Percentiles rank a stretch among this genome's conserved stretches.
phyloP scores from a whole-genome alignment of 2,888 invertebrate species.

The Tortrix viridana region DNA sequence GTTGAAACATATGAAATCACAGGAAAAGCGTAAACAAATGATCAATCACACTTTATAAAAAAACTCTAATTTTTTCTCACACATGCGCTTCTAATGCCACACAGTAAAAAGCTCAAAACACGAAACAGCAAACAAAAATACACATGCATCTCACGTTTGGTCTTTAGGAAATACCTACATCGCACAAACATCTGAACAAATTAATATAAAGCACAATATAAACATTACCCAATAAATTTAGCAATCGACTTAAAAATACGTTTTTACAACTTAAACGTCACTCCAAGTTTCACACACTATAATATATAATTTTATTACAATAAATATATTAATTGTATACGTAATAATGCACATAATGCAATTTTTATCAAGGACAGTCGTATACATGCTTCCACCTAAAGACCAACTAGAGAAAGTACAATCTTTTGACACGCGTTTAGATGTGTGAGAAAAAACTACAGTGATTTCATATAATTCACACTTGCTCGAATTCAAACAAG shows the following conservation, averaged over 20 bases:
- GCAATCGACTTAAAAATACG: slow-evolving; percentile 74
- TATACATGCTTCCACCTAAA: slow-evolving; percentile 63
- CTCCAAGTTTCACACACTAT: slow-evolving; percentile 59
- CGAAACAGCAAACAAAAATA: slow-evolving; percentile 67
- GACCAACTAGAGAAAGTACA: slow-evolving; percentile 75
- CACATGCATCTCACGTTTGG: slow-evolving; percentile 83
- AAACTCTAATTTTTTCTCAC: slow-evolving; percentile 73
- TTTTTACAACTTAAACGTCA: slow-evolving; percentile 57
- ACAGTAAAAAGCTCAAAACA: slow-evolving; percentile 65
- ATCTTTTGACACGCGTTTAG: slow-evolving; percentile 52
- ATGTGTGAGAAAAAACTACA: slow-evolving; percentile 73
- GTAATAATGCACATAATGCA: slow-evolving; percentile 36
- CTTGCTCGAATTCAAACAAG: slow-evolving; percentile 77
- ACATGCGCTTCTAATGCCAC: slow-evolving; percentile 76
- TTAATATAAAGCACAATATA: slow-evolving; percentile 53
- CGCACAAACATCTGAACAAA: slow-evolving; percentile 21
- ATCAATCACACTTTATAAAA: slow-evolving; percentile 43
- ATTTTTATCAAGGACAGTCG: slow-evolving; percentile 50
- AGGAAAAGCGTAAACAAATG: slow-evolving; percentile 69
- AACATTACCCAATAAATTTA: slow-evolving; percentile 83
- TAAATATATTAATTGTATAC: slow-evolving; percentile 39
- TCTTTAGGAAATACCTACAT: slow-evolving; percentile 76
- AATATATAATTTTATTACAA: slow-evolving; percentile 38
- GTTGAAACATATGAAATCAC: slow-evolving; percentile 82
- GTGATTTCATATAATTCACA: slow-evolving; percentile 80